Conservation (phyloP, 2,888 invertebrate species). For the Pelosia muscerda region DNA sequence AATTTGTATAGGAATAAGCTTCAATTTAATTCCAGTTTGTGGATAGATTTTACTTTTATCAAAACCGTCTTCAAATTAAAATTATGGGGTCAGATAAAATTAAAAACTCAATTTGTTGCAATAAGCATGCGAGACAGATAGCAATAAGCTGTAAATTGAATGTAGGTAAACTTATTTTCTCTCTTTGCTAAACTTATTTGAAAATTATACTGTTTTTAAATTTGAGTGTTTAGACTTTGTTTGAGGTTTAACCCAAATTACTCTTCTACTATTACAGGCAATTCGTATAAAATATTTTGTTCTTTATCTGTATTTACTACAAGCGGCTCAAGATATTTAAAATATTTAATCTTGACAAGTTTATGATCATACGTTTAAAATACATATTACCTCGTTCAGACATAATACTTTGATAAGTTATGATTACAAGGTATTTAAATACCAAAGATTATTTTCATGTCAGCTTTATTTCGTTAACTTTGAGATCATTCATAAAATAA, state of each 20-base stretch:
- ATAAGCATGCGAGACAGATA: neutral
- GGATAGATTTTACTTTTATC: neutral
- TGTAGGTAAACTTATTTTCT: no score
- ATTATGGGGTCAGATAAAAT: neutral
- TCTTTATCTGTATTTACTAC: neutral
- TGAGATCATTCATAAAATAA: constrained; percentile 10
- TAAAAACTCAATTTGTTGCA: neutral
- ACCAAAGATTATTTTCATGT: neutral
- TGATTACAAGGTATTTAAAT: neutral
- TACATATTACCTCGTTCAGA: neutral
- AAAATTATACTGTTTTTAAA: neutral
- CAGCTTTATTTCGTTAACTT: neutral
- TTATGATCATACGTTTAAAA: neutral
- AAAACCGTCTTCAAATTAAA: neutral
- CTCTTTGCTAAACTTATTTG: neutral
- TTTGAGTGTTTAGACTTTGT: no score
- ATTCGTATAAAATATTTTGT: neutral
- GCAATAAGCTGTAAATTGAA: neutral
- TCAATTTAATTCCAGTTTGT: neutral
- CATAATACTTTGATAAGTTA: constrained; percentile 17
- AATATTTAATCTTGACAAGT: constrained; percentile 1
- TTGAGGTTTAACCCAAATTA: neutral
- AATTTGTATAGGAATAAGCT: neutral
- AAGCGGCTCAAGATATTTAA: neutral
- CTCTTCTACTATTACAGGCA: neutral